phyloP scores from a whole-genome alignment of 2,888 invertebrate species.

The Caenorhabditis drosophilae region DNA sequence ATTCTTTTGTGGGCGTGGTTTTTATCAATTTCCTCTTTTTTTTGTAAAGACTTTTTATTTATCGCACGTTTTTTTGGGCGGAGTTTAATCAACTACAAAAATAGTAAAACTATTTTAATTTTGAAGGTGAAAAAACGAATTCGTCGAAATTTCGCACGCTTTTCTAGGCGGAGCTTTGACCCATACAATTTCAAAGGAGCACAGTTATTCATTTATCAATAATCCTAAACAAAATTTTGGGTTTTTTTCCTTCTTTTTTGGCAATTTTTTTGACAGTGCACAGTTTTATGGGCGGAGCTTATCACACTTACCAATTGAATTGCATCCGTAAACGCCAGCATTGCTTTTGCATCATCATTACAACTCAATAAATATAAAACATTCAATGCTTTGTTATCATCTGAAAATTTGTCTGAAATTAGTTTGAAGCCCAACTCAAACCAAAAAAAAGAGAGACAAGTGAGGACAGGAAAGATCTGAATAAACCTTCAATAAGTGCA shows the following conservation, averaged over 20 bases:
- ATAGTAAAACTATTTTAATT: too few species aligned
- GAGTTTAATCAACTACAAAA: too few species aligned
- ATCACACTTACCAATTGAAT: constrained; percentile 75
- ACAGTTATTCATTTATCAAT: too few species aligned
- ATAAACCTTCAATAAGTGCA: constrained; percentile 80
- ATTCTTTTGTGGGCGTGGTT: too few species aligned
- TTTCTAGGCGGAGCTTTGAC: too few species aligned
- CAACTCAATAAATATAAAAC: constrained; percentile 88
- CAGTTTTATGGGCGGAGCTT: neutral
- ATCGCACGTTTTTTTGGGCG: too few species aligned
- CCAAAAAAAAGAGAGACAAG: neutral
- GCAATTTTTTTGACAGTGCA: neutral
- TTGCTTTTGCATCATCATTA: constrained; percentile 89
- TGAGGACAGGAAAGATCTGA: constrained; percentile 70
- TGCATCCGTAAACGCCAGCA: constrained; percentile 92
- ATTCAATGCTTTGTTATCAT: constrained; percentile 54
- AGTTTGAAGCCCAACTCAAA: too few species aligned
- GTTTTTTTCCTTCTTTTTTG: neutral
- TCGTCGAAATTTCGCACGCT: too few species aligned
- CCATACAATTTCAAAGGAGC: too few species aligned
- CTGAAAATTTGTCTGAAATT: constrained; percentile 23
- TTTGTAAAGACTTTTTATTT: too few species aligned
- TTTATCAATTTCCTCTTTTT: too few species aligned
- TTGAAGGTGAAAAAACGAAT: neutral
- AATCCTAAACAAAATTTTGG: too few species aligned